Percentiles rank a stretch among this genome's conserved stretches.
Evolutionary conservation across 2,888 invertebrate genomes (phyloP).

Genomic region (Pristionchus maxplancki): DNA sequence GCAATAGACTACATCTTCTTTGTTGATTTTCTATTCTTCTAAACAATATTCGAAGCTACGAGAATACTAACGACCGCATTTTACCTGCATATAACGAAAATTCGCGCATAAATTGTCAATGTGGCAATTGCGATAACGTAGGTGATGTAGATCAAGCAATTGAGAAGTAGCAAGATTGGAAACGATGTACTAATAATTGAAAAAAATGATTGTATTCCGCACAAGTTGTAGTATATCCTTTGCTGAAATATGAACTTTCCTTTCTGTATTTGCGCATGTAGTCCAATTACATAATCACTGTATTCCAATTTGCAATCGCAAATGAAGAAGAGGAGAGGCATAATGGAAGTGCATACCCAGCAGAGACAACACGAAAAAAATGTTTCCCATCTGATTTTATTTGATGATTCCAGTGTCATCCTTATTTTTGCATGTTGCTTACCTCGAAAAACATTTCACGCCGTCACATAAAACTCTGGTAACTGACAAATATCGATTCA

Average conservation of each 20-base stretch:
- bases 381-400: too few species aligned
- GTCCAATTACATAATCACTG: not conserved
- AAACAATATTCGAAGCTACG: too few species aligned
- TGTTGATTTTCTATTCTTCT: not conserved
- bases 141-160: not conserved
- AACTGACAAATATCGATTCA: not conserved
- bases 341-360: not conserved
- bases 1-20: not conserved
- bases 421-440: too few species aligned
- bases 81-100: not conserved
- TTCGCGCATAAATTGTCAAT: not conserved
- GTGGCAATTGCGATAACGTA: not conserved
- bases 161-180: not conserved
- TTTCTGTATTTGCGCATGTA: too few species aligned
- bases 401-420: too few species aligned
- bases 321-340: not conserved
- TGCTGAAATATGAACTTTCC: not conserved
- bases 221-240: too few species aligned
- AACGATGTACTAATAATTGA: too few species aligned
- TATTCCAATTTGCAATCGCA: not conserved
- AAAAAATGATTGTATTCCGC: too few species aligned
- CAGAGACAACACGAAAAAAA: too few species aligned
- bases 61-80: too few species aligned
- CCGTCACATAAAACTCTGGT: not conserved
- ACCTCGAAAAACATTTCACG: not conserved